phyloP scores from a whole-genome alignment of 2,113 vertebrate species.

The Xiphorhynchus elegans region DNA sequence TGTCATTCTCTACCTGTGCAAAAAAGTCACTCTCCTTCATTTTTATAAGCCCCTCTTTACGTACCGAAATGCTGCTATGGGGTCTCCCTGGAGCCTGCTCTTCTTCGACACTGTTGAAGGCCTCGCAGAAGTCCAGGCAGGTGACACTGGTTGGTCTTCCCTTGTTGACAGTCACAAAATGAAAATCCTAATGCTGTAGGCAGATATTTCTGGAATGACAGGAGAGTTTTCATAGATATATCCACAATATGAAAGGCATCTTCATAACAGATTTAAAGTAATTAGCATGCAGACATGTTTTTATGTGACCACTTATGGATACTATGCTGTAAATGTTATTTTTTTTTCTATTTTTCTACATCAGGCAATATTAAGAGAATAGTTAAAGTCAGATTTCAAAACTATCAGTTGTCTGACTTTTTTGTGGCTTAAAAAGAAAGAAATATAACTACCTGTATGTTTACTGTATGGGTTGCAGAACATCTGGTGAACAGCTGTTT shows the following conservation, averaged over 20 bases:
- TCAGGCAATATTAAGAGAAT: background rate
- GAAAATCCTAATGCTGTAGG: background rate
- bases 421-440: background rate
- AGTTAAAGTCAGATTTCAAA: background rate
- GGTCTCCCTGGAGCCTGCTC: background rate
- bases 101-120: background rate
- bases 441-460: slow-evolving; percentile 7
- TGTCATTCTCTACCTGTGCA: background rate
- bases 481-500: slow-evolving; percentile 61
- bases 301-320: background rate
- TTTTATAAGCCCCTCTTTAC: background rate
- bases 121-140: background rate
- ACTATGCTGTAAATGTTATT: background rate
- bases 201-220: background rate
- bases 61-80: background rate
- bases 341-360: background rate
- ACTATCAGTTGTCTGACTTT: background rate
- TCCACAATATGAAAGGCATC: background rate
- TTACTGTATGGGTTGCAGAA: background rate
- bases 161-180: background rate
- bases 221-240: background rate
- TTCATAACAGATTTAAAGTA: background rate
- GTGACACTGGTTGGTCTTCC: background rate
- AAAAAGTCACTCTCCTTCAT: background rate
- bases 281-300: background rate